phyloP scores from a whole-genome alignment of 2,888 invertebrate species.

The Synergus laeviventris region DNA sequence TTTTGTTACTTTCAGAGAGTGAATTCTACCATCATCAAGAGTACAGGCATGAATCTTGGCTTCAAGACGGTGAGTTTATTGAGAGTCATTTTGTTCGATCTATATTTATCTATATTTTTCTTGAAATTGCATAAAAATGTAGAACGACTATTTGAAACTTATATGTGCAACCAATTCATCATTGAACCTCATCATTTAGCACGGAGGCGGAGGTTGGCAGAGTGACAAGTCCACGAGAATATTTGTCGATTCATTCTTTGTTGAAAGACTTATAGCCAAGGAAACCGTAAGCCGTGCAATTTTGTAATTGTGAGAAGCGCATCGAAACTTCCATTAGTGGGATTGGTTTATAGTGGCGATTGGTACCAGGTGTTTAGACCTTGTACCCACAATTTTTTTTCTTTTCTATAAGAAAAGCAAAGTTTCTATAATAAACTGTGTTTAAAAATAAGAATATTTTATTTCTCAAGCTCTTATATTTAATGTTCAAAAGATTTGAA shows the following conservation, averaged over 20 bases:
- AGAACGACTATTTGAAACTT: not conserved
- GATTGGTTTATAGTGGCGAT: constrained; percentile 42
- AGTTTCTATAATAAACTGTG: too few species aligned
- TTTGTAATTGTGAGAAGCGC: constrained; percentile 42
- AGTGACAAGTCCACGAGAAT: not conserved
- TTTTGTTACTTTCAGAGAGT: constrained; percentile 61
- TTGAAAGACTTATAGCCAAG: not conserved
- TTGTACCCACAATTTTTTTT: not conserved
- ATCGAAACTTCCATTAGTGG: constrained; percentile 44
- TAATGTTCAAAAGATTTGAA: too few species aligned
- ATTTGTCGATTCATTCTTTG: constrained; percentile 10
- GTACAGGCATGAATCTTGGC: constrained; percentile 70
- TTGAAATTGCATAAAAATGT: not conserved
- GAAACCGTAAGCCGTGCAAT: not conserved
- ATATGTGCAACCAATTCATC: not conserved
- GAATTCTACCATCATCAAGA: constrained; percentile 66
- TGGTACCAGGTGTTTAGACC: constrained; percentile 25
- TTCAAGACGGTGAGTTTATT: constrained; percentile 67
- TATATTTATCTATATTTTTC: not conserved
- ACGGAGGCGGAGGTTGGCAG: not conserved
- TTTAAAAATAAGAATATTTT: too few species aligned
- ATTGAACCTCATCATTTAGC: not conserved
- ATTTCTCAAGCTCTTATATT: too few species aligned
- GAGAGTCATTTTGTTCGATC: not conserved
- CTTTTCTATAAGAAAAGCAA: too few species aligned